Conservation (phyloP, 1,140 invertebrate species). For the Liolophura sinensis region DNA sequence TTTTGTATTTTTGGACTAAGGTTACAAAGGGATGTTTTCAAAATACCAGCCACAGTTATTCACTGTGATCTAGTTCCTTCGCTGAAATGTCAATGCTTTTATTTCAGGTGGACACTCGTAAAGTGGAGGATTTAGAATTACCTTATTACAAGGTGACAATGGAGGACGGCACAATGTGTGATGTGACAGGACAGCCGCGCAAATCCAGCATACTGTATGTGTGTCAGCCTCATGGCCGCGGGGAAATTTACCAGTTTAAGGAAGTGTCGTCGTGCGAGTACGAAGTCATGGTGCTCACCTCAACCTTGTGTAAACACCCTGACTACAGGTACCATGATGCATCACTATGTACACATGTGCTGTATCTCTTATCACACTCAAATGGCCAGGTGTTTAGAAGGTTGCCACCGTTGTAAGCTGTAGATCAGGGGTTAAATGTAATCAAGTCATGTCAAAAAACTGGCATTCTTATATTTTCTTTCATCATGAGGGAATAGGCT, state of each 20-base stretch:
- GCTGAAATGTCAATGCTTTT: no score
- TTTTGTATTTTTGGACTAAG: no score
- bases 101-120: constrained; percentile 60
- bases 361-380: not conserved
- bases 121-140: constrained; percentile 80
- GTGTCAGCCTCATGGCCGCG: constrained; percentile 61
- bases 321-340: constrained; percentile 79
- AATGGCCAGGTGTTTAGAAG: no score
- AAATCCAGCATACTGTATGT: constrained; percentile 69
- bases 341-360: not conserved
- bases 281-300: constrained; percentile 67
- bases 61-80: no score
- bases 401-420: not conserved
- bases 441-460: no score
- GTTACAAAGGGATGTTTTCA: no score
- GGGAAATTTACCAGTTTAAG: constrained; percentile 90
- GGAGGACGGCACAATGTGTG: constrained; percentile 80
- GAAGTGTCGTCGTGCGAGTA: constrained; percentile 94
- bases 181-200: constrained; percentile 82
- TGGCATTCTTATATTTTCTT: no score
- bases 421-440: not conserved
- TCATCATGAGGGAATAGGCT: no score
- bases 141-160: constrained; percentile 66
- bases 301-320: constrained; percentile 84
- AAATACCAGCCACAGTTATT: no score